A percentile compares a stretch with the other conserved stretches of the same genome.
These are phyloP conservation scores for Tetragnatha versicolor DNA, from an alignment of 1,140 invertebrate genomes.

Conservation along the genomic window DNA sequence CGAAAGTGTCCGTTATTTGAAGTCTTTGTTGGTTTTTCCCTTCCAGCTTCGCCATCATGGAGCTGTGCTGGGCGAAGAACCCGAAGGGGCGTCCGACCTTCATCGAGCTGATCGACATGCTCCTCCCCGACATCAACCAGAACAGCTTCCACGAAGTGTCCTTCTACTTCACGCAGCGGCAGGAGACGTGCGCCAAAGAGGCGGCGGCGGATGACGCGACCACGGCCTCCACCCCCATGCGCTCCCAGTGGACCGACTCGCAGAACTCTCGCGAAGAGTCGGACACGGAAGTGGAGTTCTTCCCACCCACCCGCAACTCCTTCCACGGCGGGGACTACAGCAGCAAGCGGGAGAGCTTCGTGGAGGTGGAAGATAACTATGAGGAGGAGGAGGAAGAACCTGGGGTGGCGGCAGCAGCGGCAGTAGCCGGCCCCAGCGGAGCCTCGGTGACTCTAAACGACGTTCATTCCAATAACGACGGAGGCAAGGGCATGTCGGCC, in stretches of 20 bases:
- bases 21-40: not conserved
- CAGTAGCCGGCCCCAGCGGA: slow-evolving; percentile 54
- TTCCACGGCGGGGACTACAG: slow-evolving; percentile 52
- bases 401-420: slow-evolving; percentile 45
- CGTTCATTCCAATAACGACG: slow-evolving; percentile 61
- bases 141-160: slow-evolving; percentile 59
- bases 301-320: slow-evolving; percentile 57
- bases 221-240: slow-evolving; percentile 56
- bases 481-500: slow-evolving; percentile 46
- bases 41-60: slow-evolving; percentile 81
- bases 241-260: slow-evolving; percentile 18
- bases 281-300: slow-evolving; percentile 57
- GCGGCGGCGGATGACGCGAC: slow-evolving; percentile 44
- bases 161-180: slow-evolving; percentile 70
- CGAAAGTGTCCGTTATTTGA: not conserved
- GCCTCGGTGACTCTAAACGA: no score
- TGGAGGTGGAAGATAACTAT: no score
- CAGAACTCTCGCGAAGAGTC: slow-evolving; percentile 42
- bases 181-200: slow-evolving; percentile 65
- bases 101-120: slow-evolving; percentile 73
- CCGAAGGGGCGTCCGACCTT: slow-evolving; percentile 81
- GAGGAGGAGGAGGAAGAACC: no score
- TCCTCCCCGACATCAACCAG: slow-evolving; percentile 58
- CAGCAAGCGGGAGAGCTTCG: slow-evolving; percentile 49
- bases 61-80: slow-evolving; percentile 84